phyloP scores from a whole-genome alignment of 2,113 vertebrate genomes.

The Leptocoma aspasia region DNA sequence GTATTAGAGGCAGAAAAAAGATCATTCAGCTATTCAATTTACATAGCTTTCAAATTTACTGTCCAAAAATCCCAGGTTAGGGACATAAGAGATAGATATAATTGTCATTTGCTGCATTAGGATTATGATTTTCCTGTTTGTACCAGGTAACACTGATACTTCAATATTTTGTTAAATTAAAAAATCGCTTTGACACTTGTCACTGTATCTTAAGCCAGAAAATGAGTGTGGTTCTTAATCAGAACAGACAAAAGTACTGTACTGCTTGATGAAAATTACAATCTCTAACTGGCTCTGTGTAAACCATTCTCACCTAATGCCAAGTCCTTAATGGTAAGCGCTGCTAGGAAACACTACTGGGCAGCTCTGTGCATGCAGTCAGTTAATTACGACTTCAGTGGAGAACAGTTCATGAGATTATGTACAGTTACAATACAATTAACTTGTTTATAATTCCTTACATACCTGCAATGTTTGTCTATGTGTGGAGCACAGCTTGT shows the following conservation, averaged over 20 bases:
- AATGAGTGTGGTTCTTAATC: slow-evolving; percentile 53
- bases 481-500: slow-evolving; percentile 6
- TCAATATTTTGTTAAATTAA: slow-evolving; percentile 24
- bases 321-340: slow-evolving; percentile 35
- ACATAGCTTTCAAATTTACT: background rate
- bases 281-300: slow-evolving; percentile 38
- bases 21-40: background rate
- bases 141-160: background rate
- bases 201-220: slow-evolving; percentile 35
- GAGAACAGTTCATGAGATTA: slow-evolving; percentile 55
- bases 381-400: slow-evolving; percentile 62
- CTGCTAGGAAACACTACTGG: slow-evolving; percentile 26
- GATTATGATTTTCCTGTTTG: background rate
- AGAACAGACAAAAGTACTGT: slow-evolving; percentile 38
- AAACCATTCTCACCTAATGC: slow-evolving; percentile 27
- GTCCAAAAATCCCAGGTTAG: background rate
- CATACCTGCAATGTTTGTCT: background rate
- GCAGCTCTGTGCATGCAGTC: background rate
- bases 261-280: slow-evolving; percentile 42
- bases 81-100: background rate
- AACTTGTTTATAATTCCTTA: slow-evolving; percentile 51
- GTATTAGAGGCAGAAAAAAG: background rate
- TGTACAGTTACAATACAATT: slow-evolving; percentile 53
- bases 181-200: slow-evolving; percentile 58
- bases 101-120: background rate